A percentile compares a stretch with the other conserved stretches of the same genome.
phyloP scores from a whole-genome alignment of 2,888 invertebrate genomes.

The Psylliodes chrysocephalus region DNA sequence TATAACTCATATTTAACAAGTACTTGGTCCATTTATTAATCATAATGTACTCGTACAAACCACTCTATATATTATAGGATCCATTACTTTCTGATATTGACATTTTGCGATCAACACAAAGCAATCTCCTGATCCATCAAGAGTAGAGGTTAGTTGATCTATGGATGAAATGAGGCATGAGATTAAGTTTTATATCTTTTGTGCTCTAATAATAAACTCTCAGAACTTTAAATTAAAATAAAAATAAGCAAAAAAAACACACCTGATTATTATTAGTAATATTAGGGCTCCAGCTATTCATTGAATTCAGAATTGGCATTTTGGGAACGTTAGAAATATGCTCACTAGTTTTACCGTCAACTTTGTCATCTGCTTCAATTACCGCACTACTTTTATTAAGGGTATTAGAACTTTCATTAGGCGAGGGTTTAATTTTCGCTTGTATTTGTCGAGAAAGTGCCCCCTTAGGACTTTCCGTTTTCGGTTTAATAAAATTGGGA shows the following conservation, averaged over 20 bases:
- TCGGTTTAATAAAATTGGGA: conserved; percentile 67
- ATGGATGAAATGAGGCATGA: no score
- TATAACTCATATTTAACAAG: no score
- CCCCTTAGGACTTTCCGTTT: conserved; percentile 59
- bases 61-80: no score
- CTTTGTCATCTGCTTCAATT: conserved; percentile 31
- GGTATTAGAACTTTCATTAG: conserved; percentile 46
- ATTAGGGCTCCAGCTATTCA: conserved; percentile 53
- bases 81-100: no score
- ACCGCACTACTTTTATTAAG: conserved; percentile 33
- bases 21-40: no score
- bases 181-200: no score
- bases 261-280: conserved; percentile 55
- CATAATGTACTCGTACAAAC: no score
- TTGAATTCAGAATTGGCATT: conserved; percentile 60
- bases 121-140: no score
- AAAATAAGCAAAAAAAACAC: conserved; percentile 54
- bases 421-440: conserved; percentile 56
- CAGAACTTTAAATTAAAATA: conserved; percentile 29
- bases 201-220: conserved; percentile 9
- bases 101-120: no score
- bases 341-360: conserved; percentile 39
- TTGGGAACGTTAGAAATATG: conserved; percentile 52
- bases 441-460: conserved; percentile 59
- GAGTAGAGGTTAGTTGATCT: no score